phyloP scores from a whole-genome alignment of 2,888 invertebrate species.

The Pandemis corylana region DNA sequence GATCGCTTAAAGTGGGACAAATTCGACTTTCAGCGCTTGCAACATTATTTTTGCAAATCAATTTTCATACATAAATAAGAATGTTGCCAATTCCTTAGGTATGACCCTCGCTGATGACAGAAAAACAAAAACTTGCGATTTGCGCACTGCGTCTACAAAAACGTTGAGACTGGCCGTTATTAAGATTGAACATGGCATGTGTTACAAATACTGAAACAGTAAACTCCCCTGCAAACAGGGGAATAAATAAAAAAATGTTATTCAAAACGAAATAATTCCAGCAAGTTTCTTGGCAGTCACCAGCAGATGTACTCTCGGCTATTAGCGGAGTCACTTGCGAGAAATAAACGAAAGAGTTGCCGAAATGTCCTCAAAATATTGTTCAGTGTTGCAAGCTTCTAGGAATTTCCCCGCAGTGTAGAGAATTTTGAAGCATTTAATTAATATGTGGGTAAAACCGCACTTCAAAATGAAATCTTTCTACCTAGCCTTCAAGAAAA shows the following conservation, averaged over 20 bases:
- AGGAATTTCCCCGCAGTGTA: not conserved
- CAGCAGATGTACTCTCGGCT: conserved; percentile 34
- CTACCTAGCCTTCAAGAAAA: no score
- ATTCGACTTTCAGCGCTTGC: no score
- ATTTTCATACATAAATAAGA: no score
- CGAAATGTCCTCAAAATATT: conserved; percentile 23
- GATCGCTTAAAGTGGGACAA: no score
- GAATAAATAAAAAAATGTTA: conserved; percentile 5
- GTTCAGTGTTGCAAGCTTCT: not conserved
- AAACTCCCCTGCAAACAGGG: not conserved
- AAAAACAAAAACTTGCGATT: not conserved
- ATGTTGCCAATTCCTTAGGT: no score
- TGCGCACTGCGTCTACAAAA: not conserved
- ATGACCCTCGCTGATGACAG: no score
- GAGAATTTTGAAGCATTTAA: not conserved
- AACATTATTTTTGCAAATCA: no score
- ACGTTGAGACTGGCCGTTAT: not conserved
- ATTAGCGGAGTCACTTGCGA: conserved; percentile 34
- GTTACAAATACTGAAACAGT: not conserved
- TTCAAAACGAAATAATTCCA: conserved; percentile 7
- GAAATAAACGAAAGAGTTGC: conserved; percentile 36
- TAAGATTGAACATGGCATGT: not conserved
- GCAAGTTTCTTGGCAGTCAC: conserved; percentile 28
- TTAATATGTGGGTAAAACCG: not conserved
- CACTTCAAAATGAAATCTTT: not conserved